A percentile compares a stretch with the other conserved stretches of the same genome.
These are phyloP conservation scores for Catagonus wagneri DNA, from an alignment of 2,113 vertebrate species.

Conservation along the genomic window DNA sequence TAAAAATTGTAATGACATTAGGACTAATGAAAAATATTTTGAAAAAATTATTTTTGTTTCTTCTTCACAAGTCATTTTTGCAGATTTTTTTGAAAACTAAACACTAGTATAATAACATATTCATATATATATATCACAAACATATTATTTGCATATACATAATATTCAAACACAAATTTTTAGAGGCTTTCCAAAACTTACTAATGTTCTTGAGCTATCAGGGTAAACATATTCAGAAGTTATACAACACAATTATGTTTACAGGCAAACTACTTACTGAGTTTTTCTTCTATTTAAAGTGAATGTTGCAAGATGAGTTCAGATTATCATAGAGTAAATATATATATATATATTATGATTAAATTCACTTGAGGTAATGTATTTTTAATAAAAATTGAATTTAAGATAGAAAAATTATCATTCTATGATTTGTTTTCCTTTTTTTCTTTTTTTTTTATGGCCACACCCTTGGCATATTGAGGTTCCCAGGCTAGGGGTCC, in stretches of 20 bases:
- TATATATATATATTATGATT: background rate
- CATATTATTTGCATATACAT: background rate
- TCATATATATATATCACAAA: background rate
- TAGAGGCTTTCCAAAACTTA: background rate
- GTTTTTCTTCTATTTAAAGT: constrained; percentile 8
- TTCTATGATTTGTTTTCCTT: constrained; percentile 1
- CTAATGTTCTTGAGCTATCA: background rate
- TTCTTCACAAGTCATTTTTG: background rate
- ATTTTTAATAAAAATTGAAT: constrained; percentile 40
- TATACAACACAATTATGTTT: background rate
- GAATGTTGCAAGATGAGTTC: background rate
- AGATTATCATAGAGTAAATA: background rate
- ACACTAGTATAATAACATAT: background rate
- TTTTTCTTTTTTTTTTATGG: too few relatives aligned
- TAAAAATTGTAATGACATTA: background rate
- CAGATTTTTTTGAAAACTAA: background rate
- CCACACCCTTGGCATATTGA: too few relatives aligned
- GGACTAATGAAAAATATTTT: background rate
- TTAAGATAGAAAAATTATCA: constrained; percentile 75
- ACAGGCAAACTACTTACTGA: background rate
- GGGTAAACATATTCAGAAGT: background rate
- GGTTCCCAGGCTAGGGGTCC: too few relatives aligned
- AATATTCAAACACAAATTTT: background rate
- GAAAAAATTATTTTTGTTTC: background rate
- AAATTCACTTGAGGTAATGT: background rate